These are phyloP conservation scores for Sogatella furcifera DNA, from an alignment of 1,140 invertebrate species.

Conservation along the genomic window DNA sequence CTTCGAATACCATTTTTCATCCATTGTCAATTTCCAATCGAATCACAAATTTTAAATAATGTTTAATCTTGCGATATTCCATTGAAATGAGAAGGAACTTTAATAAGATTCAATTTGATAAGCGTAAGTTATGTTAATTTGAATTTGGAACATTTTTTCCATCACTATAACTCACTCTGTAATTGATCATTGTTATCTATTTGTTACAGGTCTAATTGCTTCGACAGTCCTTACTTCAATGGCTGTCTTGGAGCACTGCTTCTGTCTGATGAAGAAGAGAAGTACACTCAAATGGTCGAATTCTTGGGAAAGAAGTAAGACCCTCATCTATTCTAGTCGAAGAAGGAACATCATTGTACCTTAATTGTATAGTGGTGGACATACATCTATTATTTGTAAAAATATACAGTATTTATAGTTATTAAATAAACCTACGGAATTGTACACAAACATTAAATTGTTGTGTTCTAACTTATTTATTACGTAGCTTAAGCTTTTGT, in stretches of 20 bases:
- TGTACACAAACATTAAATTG: slow-evolving; percentile 15
- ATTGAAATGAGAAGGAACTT: too few relatives aligned
- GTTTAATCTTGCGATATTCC: too few relatives aligned
- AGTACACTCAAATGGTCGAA: slow-evolving; percentile 47
- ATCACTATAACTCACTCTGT: too few relatives aligned
- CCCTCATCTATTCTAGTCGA: slow-evolving; percentile 22
- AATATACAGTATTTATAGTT: slow-evolving; percentile 12
- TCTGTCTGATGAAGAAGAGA: slow-evolving; percentile 43
- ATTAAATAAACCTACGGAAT: slow-evolving; percentile 16
- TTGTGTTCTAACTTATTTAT: slow-evolving; percentile 24
- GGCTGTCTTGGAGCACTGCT: slow-evolving; percentile 48
- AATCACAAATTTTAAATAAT: too few relatives aligned
- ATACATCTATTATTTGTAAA: slow-evolving; percentile 5
- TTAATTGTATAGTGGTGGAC: neutral
- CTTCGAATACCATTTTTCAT: too few relatives aligned
- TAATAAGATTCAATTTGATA: too few relatives aligned
- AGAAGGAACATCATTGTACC: slow-evolving; percentile 15
- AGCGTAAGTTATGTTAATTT: too few relatives aligned
- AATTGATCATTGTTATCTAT: slow-evolving; percentile 5
- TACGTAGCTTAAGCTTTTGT: slow-evolving; percentile 16
- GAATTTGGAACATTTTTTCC: too few relatives aligned
- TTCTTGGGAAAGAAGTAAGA: slow-evolving; percentile 35
- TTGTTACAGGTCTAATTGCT: slow-evolving; percentile 43
- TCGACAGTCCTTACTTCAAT: slow-evolving; percentile 49
- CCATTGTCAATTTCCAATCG: too few relatives aligned